Evolutionary conservation across 1,140 invertebrate species (phyloP), one percentile per base, ranked within the genome.

Genomic region (Drosophila bocqueti): DNA sequence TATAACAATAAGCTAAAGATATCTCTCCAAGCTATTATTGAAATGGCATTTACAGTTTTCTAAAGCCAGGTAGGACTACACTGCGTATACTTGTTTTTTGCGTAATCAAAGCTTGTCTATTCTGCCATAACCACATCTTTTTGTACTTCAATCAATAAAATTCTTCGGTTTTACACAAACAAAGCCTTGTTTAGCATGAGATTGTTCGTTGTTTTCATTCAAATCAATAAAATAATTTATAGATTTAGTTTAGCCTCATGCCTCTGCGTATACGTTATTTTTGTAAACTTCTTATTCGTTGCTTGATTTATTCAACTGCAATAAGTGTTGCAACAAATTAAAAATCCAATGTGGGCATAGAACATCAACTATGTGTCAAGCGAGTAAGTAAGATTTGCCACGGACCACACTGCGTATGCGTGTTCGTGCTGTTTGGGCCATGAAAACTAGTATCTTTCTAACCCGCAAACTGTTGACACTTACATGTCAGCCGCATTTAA

Each of bases 401-500:
- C 3, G 31, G 21, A 45, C 57, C 63, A 26, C 57, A 65, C 42
- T 61, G 55, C 57, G 63, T 66, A 63, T 26, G 31, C 15, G 29
- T 42, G 18, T n/a, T 61, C 18, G 36, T 54, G 34, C 18, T 55
- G 52, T 55, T 13, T 38, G 55, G 31, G 57, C 31, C 31, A 65
- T 63, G 36, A 43, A 18, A 31, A 15, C 26, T 21, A 46, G 21
- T 18, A 49, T 68, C 26, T 49, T 43, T 24, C 49, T 42, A 38
- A 36, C 21, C 43, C 40, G 15, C 31, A 52, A 43, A 36, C 49
- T 47, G 50, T 49, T 64, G 71, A 75, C 59, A 75, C 38, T 57
- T 31, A 47, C 71, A 76, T 75, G 59, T 55, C 72, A 64, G 42
- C 31, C 26, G 59, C 60, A 54, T 74, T 49, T 58, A 43, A 63